A percentile compares a stretch with the other conserved stretches of the same genome.
Evolutionary conservation across 2,113 vertebrate genomes (phyloP).

Genomic region (Vulpes ferrilata): DNA sequence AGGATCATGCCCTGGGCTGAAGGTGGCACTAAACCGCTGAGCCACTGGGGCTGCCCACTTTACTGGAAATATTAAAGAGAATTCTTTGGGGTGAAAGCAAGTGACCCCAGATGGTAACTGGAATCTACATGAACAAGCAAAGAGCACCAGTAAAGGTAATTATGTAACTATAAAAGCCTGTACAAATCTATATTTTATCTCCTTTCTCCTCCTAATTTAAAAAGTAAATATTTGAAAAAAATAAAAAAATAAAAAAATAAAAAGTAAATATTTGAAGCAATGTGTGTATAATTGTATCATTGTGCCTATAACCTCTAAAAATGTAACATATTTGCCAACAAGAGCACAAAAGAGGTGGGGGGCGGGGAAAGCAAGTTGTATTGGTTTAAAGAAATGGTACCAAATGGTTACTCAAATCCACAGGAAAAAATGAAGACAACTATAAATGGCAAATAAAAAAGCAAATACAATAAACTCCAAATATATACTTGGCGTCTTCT

Average conservation of each 20-base stretch:
- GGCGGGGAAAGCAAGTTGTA: not conserved
- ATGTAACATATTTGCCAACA: not conserved
- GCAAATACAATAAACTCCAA: not conserved
- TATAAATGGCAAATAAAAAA: not conserved
- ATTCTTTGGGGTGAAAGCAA: not conserved
- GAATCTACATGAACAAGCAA: not conserved
- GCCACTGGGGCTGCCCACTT: not conserved
- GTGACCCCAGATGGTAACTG: not conserved
- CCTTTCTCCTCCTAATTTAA: not conserved
- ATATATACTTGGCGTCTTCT: not conserved
- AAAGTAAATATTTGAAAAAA: not conserved
- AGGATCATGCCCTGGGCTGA: no score
- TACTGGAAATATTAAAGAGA: slow-evolving; percentile 7
- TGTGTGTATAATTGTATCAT: not conserved
- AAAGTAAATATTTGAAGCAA: not conserved
- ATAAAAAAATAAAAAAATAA: not conserved
- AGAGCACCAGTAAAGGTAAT: not conserved
- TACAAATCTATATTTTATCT: not conserved
- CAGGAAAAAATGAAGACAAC: not conserved
- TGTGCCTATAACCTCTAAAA: not conserved
- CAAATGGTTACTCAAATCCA: not conserved
- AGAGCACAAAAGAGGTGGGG: not conserved
- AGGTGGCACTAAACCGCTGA: no score
- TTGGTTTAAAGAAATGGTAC: not conserved
- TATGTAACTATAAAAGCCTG: not conserved